Base-by-base conservation (phyloP, 2,113 vertebrate genomes). In the Xerus inauris region DNA sequence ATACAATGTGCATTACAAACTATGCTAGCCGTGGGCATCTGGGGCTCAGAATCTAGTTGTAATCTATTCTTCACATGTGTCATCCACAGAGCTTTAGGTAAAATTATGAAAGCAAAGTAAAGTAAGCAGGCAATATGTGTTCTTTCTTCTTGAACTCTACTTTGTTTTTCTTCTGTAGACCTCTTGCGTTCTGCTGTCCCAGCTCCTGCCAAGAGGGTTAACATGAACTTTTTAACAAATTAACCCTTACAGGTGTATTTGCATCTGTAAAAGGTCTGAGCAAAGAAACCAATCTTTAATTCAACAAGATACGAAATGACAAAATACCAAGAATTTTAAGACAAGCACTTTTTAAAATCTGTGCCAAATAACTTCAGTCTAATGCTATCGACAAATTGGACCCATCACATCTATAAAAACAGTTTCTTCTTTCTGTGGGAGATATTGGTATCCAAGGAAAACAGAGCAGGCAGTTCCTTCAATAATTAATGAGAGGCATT, bases 401-500 rank as follows among this genome's bases (percentile, higher is more conserved):
- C 64, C 32, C 51, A 82, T 86, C 42, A 40, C 22, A 81, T 89
- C 45, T 94, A 80, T 28, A 71, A 72, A 86, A 76, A 90, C 3
- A 81, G 32, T 1, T 24, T 72, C 17, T 76, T 93, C 80, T 62
- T 86, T 83, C 89, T 62, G 8, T 38, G 59, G 10, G 42, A 57
- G 38, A 88, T 90, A 30, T 22, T 69, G 26, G 72, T 85, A 62
- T 24, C 67, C 87, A 73, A 72, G 35, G 49, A 95, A 97, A 88
- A 79, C 30, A 73, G 26, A 45, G 13, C 65, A 38, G 62, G 40
- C 6, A 62, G 19, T 59, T 97, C 83, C 76, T 90, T 94, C 51
- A 67, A 89, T 92, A 42, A 83, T 16, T 38, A 69, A 45, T 7
- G 32, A 84, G 2, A 84, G 73, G 28, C 79, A 89, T 92, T 89